phyloP scores from a whole-genome alignment of 92 coral and sea anemone species.

The Metridium senile region DNA sequence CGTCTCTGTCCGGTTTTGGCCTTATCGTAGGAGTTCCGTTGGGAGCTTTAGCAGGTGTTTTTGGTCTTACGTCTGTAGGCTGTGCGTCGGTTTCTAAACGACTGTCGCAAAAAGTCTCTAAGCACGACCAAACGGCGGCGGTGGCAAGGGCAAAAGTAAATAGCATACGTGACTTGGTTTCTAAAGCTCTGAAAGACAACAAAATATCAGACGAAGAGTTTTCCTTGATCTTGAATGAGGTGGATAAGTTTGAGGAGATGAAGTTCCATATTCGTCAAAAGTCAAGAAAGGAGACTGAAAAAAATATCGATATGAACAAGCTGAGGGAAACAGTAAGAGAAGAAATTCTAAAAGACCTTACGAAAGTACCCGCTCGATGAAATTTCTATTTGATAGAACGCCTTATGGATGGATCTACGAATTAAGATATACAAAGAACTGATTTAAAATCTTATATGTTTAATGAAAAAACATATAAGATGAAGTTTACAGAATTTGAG shows the following conservation, averaged over 20 bases:
- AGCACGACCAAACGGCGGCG: constrained; percentile 52
- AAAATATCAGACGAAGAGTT: constrained; percentile 38
- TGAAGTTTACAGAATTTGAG: no score
- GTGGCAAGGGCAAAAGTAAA: constrained; percentile 44
- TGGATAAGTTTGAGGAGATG: constrained; percentile 35
- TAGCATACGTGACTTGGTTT: constrained; percentile 43
- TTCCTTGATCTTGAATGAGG: constrained; percentile 34
- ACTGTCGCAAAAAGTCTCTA: constrained; percentile 46
- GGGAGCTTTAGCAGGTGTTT: constrained; percentile 49
- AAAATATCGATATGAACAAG: no score
- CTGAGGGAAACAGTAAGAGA: no score
- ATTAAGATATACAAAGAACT: no score
- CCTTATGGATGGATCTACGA: no score
- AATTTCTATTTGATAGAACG: no score
- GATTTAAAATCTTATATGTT: no score
- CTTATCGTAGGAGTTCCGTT: constrained; percentile 43
- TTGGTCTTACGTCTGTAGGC: constrained; percentile 43
- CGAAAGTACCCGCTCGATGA: no score
- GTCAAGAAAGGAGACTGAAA: no score
- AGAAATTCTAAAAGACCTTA: no score
- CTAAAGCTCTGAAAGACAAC: constrained; percentile 47
- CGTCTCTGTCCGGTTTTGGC: constrained; percentile 59
- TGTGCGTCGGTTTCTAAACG: constrained; percentile 44
- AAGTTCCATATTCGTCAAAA: no score
- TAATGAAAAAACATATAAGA: no score